Evolutionary conservation across 2,113 vertebrate genomes (phyloP).

Genomic region (Cynocephalus volans): DNA sequence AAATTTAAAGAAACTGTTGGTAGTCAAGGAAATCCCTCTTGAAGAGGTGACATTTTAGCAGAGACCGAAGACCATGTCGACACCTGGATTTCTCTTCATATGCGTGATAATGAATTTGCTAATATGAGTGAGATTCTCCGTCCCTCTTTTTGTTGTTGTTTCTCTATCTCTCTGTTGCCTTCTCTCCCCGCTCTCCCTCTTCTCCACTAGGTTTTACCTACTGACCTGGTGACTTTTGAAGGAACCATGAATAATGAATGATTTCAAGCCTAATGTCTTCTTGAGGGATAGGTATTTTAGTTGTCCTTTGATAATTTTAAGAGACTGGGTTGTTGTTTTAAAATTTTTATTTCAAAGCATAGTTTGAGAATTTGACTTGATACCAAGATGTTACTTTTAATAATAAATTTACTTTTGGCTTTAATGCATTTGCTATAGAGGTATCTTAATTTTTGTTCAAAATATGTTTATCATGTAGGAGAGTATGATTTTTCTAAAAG

Average conservation of each 20-base stretch:
- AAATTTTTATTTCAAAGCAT: neutral
- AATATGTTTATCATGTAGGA: too few species aligned
- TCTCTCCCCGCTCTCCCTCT: neutral
- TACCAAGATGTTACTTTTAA: slow-evolving; percentile 38
- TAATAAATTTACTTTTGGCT: slow-evolving; percentile 35
- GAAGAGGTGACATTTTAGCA: too few species aligned
- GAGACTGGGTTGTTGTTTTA: neutral
- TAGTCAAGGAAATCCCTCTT: neutral
- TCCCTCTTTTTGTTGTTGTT: neutral
- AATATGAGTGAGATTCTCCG: too few species aligned
- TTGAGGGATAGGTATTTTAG: neutral
- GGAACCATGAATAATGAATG: neutral
- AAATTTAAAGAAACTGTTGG: neutral
- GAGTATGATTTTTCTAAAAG: too few species aligned
- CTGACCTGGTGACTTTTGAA: neutral
- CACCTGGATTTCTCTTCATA: too few species aligned
- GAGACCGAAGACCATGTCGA: too few species aligned
- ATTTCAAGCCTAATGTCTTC: slow-evolving; percentile 20
- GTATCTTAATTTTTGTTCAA: too few species aligned
- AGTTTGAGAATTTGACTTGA: slow-evolving; percentile 46
- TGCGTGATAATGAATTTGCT: too few species aligned
- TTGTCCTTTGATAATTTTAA: neutral
- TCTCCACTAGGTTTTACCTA: neutral
- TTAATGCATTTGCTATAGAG: slow-evolving; percentile 23
- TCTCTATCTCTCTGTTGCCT: neutral